Evolutionary conservation across 2,113 vertebrate genomes (phyloP).

Genomic region (Pollimyrus isidori): DNA sequence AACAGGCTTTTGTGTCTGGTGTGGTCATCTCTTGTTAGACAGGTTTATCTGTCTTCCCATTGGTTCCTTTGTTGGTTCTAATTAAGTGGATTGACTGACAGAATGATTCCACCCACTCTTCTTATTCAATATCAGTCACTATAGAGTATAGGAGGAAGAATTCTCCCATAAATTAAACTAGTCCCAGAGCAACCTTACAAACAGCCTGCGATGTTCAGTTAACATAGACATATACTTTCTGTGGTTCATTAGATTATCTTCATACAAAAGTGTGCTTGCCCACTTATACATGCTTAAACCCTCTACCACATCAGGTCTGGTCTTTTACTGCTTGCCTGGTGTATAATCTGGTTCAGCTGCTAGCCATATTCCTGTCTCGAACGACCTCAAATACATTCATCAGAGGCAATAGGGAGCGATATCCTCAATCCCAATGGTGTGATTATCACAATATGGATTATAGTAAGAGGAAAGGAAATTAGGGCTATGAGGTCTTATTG

Average conservation of each 20-base stretch:
- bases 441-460: not conserved
- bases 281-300: not conserved
- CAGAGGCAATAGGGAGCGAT: not conserved
- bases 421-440: not conserved
- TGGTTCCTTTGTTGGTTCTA: not conserved
- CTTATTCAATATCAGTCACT: not conserved
- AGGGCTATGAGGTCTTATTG: slow-evolving; percentile 1
- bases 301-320: not conserved
- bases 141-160: not conserved
- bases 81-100: not conserved
- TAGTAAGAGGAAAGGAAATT: not conserved
- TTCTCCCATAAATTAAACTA: not conserved
- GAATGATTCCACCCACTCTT: not conserved
- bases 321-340: not conserved
- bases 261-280: not conserved
- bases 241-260: not conserved
- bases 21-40: not conserved
- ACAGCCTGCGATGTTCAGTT: not conserved
- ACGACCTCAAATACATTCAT: not conserved
- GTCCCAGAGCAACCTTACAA: not conserved
- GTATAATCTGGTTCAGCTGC: not conserved
- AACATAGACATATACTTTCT: not conserved
- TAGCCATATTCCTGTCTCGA: not conserved
- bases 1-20: not conserved
- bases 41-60: not conserved